phyloP scores from a whole-genome alignment of 2,113 vertebrate genomes.

The Egretta garzetta region DNA sequence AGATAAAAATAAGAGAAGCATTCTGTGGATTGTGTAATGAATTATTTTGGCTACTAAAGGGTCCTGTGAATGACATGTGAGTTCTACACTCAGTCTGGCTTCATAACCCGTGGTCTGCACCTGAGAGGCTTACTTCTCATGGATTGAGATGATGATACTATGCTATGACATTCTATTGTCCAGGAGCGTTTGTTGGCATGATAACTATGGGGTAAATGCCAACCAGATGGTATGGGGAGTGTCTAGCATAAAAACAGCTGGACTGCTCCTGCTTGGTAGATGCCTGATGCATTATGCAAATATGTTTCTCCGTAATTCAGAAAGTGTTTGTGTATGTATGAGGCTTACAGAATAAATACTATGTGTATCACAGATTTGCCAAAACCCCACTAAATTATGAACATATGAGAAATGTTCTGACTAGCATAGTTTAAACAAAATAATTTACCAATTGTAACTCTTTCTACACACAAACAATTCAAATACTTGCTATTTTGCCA shows the following conservation, averaged over 20 bases:
- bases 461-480: neutral
- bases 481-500: neutral
- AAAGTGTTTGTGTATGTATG: neutral
- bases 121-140: neutral
- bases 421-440: neutral
- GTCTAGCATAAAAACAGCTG: slow-evolving; percentile 24
- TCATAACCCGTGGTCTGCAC: neutral
- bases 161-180: slow-evolving; percentile 2
- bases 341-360: neutral
- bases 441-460: neutral
- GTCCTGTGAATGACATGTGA: neutral
- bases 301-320: slow-evolving; percentile 10
- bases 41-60: neutral
- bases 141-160: neutral
- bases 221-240: slow-evolving; percentile 15
- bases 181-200: neutral
- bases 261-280: neutral
- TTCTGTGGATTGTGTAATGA: neutral
- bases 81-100: neutral
- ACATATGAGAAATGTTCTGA: neutral
- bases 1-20: neutral
- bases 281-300: neutral
- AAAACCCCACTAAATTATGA: neutral
- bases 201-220: neutral
- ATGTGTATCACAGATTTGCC: neutral